Evolutionary conservation across 2,113 vertebrate genomes (phyloP).

Genomic region (Zosterops pallidus): DNA sequence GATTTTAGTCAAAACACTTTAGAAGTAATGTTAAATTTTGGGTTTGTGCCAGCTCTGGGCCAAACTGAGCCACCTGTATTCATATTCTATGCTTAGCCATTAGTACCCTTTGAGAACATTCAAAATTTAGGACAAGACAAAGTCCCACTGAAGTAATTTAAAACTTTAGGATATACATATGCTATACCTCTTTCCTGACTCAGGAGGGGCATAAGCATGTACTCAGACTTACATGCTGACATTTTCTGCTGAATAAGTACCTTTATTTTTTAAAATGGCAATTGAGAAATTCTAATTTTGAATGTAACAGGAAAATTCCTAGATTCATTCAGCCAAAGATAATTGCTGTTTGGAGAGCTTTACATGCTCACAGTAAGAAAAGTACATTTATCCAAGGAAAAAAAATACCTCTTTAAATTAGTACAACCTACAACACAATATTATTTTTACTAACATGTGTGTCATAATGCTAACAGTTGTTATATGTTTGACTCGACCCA

Average conservation of each 20-base stretch:
- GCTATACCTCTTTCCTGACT: not conserved
- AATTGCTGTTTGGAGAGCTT: conserved; percentile 43
- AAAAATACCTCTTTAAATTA: conserved; percentile 8
- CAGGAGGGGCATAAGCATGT: not conserved
- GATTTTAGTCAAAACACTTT: conserved; percentile 55
- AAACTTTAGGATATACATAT: not conserved
- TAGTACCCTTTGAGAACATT: not conserved
- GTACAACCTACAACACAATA: not conserved
- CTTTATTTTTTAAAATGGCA: conserved; percentile 9
- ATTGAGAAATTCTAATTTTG: conserved; percentile 33
- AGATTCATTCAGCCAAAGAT: conserved; percentile 55
- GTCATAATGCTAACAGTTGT: not conserved
- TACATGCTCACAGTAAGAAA: not conserved
- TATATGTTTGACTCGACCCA: not conserved
- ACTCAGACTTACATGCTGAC: not conserved
- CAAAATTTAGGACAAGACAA: not conserved
- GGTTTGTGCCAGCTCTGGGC: not conserved
- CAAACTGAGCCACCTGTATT: conserved; percentile 4
- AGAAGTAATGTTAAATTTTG: conserved; percentile 21
- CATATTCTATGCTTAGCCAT: not conserved
- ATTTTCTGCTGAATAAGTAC: conserved; percentile 17
- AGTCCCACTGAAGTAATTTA: not conserved
- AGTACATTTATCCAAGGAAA: not conserved
- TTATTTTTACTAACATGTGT: conserved; percentile 43
- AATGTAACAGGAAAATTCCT: conserved; percentile 46